Percentiles rank a stretch among this genome's conserved stretches.
Evolutionary conservation across 2,888 invertebrate species (phyloP).

Genomic region (Leptogaster cylindrica): DNA sequence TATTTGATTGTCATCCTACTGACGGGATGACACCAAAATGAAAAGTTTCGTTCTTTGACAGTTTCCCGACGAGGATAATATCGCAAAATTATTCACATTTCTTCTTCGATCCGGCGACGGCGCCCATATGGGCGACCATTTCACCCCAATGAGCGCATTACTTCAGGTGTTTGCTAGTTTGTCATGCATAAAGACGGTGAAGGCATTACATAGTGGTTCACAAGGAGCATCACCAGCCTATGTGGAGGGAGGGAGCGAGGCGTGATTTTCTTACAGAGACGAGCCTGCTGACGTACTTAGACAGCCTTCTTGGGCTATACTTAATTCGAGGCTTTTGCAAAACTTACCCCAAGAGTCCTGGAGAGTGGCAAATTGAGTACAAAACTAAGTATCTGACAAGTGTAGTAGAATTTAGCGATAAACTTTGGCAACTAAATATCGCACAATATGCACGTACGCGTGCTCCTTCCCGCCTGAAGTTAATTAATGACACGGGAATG

Average conservation of each 20-base stretch:
- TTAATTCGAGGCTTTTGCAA: slow-evolving; percentile 7
- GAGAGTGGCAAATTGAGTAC: slow-evolving; percentile 23
- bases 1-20: slow-evolving; percentile 43
- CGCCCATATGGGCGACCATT: neutral
- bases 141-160: neutral
- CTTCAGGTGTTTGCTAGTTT: slow-evolving; percentile 28
- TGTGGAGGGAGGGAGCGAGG: no score
- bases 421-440: slow-evolving; percentile 32
- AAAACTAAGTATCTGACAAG: slow-evolving; percentile 35
- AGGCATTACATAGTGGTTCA: neutral
- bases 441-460: slow-evolving; percentile 26
- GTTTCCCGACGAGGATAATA: neutral
- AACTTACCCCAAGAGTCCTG: neutral
- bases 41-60: slow-evolving; percentile 43
- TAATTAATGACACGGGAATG: slow-evolving; percentile 15
- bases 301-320: slow-evolving; percentile 15
- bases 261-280: slow-evolving; percentile 15
- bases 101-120: slow-evolving; percentile 2
- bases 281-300: slow-evolving; percentile 11
- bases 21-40: slow-evolving; percentile 42
- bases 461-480: slow-evolving; percentile 5
- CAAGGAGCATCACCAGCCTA: neutral
- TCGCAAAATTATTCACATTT: neutral
- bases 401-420: slow-evolving; percentile 31
- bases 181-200: neutral